Evolutionary conservation across 2,113 vertebrate genomes (phyloP).

Genomic region (Oryzias javanicus): DNA sequence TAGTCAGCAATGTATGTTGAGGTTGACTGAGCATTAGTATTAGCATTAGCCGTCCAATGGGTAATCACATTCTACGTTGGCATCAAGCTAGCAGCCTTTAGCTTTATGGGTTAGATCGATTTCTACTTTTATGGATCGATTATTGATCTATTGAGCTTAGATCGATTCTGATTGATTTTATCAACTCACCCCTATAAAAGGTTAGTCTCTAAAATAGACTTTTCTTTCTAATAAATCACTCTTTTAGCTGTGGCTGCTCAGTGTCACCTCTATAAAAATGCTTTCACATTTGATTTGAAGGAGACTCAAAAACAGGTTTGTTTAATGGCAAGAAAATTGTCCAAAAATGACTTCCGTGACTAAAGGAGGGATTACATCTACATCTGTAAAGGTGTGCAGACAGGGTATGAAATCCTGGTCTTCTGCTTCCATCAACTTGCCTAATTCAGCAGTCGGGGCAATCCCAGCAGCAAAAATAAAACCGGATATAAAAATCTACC

Average conservation of each 20-base stretch:
- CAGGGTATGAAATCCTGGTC: constrained; percentile 49
- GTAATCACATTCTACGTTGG: too few species aligned
- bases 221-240: too few species aligned
- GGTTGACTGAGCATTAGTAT: too few species aligned
- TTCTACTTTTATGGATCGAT: too few species aligned
- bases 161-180: too few species aligned
- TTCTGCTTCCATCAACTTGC: constrained; percentile 14
- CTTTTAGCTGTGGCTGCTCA: neutral
- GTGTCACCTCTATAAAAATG: neutral
- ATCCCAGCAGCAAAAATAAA: constrained; percentile 16
- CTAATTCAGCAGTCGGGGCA: constrained; percentile 37
- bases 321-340: constrained; percentile 17
- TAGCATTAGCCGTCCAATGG: too few species aligned
- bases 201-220: neutral
- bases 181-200: too few species aligned
- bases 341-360: constrained; percentile 11
- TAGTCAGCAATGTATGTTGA: too few species aligned
- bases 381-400: constrained; percentile 35
- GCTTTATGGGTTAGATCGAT: too few species aligned
- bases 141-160: too few species aligned
- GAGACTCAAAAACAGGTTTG: constrained; percentile 6
- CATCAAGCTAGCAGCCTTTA: too few species aligned
- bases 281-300: constrained; percentile 1
- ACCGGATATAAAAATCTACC: constrained; percentile 8
- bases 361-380: constrained; percentile 21